These are phyloP conservation scores for Lagocephalus sceleratus DNA, from an alignment of 2,797 vertebrate species.

Conservation along the genomic window DNA sequence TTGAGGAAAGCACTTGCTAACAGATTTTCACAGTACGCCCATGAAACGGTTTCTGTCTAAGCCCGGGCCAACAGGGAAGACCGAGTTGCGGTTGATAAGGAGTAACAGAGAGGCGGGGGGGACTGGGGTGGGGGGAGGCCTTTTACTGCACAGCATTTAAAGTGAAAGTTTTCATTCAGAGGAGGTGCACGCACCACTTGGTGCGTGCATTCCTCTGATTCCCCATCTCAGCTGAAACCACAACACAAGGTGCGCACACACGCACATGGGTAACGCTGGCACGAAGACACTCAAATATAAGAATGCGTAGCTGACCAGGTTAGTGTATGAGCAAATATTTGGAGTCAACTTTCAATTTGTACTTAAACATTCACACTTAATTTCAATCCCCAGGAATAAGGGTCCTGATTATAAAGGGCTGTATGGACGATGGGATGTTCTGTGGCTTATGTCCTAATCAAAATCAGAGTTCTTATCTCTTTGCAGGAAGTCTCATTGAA, in stretches of 20 bases:
- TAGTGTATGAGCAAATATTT: no score
- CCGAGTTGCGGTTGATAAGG: conserved; percentile 5
- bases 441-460: no score
- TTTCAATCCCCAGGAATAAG: no score
- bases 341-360: no score
- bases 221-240: conserved; percentile 35
- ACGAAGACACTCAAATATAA: background rate
- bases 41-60: conserved; percentile 44
- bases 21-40: conserved; percentile 5
- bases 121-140: conserved; percentile 18
- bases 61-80: conserved; percentile 38
- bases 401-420: no score
- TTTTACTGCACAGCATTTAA: conserved; percentile 18
- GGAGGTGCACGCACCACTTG: no score
- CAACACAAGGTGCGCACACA: background rate
- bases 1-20: background rate
- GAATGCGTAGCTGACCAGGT: background rate
- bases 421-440: no score
- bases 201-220: background rate
- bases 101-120: conserved; percentile 22
- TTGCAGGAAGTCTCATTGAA: conserved; percentile 34
- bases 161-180: conserved; percentile 28
- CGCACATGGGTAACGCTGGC: conserved; percentile 8
- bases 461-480: conserved; percentile 8
- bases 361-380: no score